Percentiles rank a stretch among this genome's conserved stretches.
Conservation (phyloP, 2,797 vertebrate species). For the Notamacropus eugenii region DNA sequence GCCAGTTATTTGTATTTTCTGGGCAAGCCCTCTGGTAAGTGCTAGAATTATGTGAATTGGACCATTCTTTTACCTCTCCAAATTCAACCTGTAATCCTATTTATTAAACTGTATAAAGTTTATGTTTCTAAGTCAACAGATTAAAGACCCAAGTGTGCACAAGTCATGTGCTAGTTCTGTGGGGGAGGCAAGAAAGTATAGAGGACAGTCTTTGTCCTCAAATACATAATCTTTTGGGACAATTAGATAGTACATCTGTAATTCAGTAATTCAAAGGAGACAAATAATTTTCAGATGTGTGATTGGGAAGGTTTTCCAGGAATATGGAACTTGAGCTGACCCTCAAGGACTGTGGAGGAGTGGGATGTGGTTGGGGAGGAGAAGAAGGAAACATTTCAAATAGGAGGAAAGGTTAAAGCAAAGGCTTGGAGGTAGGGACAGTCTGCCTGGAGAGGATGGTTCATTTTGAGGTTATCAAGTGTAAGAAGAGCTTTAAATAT, state of each 20-base stretch:
- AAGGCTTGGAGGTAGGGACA: constrained; percentile 1
- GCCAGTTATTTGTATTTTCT: too few species aligned
- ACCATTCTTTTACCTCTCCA: not conserved
- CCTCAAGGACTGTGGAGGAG: constrained; percentile 5
- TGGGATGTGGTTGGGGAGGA: not conserved
- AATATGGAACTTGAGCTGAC: not conserved
- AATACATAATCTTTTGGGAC: too few species aligned
- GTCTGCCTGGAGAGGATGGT: not conserved
- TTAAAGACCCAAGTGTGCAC: too few species aligned
- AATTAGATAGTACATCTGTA: too few species aligned
- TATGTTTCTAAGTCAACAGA: too few species aligned
- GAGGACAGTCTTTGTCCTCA: too few species aligned
- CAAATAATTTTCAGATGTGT: not conserved
- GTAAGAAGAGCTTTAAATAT: too few species aligned
- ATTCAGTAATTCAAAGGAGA: not conserved
- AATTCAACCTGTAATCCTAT: not conserved
- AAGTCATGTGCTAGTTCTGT: too few species aligned
- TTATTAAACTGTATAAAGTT: too few species aligned
- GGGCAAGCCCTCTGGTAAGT: too few species aligned
- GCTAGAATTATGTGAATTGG: not conserved
- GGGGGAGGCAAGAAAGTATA: too few species aligned
- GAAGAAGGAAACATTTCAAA: not conserved
- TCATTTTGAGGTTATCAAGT: not conserved
- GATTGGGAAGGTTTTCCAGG: not conserved
- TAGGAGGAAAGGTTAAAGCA: not conserved